A percentile compares a stretch with the other conserved stretches of the same genome.
phyloP scores from a whole-genome alignment of 2,797 vertebrate species.

The Coregonus sp. region DNA sequence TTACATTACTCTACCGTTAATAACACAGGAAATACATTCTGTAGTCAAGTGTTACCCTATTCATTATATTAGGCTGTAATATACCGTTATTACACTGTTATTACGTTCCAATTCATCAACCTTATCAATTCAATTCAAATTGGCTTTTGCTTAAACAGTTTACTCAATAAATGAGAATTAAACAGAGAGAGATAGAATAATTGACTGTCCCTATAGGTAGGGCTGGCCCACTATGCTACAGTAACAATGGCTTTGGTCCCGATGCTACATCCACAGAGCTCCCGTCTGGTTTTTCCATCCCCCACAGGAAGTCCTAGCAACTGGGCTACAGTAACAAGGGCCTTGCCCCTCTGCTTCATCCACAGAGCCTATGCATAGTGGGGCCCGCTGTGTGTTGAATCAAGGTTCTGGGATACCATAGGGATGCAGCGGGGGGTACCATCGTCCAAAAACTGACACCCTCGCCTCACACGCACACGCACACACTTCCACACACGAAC shows the following conservation, averaged over 20 bases:
- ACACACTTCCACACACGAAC: background rate
- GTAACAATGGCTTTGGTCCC: background rate
- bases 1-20: too few species aligned
- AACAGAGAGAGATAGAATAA: background rate
- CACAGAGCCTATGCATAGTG: slow-evolving; percentile 42
- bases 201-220: background rate
- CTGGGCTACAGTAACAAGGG: slow-evolving; percentile 63
- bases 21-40: background rate
- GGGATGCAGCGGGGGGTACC: slow-evolving; percentile 23
- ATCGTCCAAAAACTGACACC: background rate
- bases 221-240: background rate
- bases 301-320: slow-evolving; percentile 26
- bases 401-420: slow-evolving; percentile 39
- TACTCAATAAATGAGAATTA: background rate
- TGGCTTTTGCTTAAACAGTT: background rate
- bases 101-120: background rate
- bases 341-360: slow-evolving; percentile 37
- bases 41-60: too few species aligned
- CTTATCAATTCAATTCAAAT: background rate
- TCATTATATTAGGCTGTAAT: too few species aligned
- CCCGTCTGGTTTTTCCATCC: background rate
- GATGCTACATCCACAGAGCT: background rate
- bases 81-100: background rate
- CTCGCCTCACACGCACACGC: background rate
- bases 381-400: slow-evolving; percentile 53